A percentile compares a stretch with the other conserved stretches of the same genome.
Conservation (phyloP, 2,113 vertebrate species). For the Lamprologus ornatipinnis region DNA sequence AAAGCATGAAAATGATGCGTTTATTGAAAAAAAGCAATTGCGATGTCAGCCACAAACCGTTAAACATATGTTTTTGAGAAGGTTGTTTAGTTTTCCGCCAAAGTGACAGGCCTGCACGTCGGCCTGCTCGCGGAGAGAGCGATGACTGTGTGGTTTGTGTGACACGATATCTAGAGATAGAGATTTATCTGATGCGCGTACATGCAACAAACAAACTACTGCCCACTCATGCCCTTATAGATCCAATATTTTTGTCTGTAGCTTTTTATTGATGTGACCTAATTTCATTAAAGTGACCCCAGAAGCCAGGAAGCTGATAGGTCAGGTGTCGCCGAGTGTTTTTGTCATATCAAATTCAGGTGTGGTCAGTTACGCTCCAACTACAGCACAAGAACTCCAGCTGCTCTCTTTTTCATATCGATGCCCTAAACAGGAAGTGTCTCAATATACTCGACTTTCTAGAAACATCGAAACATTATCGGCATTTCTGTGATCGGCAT, state of each 20-base stretch:
- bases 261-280: neutral
- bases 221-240: neutral
- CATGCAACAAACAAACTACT: neutral
- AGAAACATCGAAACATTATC: neutral
- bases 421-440: neutral
- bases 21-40: neutral
- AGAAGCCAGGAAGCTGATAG: neutral
- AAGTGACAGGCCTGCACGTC: neutral
- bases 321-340: accelerated
- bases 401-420: neutral
- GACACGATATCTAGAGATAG: neutral
- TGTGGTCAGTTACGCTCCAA: neutral
- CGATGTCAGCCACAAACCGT: neutral
- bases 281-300: neutral
- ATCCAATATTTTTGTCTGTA: neutral
- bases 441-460: neutral
- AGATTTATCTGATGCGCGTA: neutral
- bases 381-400: neutral
- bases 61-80: neutral
- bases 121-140: accelerated
- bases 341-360: neutral
- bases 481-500: neutral
- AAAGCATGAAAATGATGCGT: neutral
- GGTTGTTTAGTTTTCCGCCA: neutral
- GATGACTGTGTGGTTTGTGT: neutral